Percentiles rank a stretch among this genome's conserved stretches.
phyloP scores from a whole-genome alignment of 1,140 invertebrate species.

The Chionoecetes opilio region DNA sequence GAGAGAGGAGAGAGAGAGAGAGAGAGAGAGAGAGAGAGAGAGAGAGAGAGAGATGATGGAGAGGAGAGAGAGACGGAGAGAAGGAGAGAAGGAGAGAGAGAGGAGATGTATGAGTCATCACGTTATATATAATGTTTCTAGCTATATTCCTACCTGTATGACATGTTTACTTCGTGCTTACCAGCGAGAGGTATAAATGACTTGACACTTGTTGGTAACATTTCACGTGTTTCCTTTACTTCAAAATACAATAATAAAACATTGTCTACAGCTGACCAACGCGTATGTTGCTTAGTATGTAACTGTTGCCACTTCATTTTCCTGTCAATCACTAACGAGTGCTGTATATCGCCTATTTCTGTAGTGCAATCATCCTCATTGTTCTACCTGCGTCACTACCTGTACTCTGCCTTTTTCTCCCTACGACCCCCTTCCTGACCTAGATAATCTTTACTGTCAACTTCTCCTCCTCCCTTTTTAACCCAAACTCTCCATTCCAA shows the following conservation, averaged over 20 bases:
- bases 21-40: slow-evolving; percentile 27
- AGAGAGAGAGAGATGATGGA: background rate
- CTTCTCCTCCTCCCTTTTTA: too few relatives aligned
- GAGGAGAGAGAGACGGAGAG: too few relatives aligned
- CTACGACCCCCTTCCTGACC: too few relatives aligned
- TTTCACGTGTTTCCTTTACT: background rate
- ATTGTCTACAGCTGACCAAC: background rate
- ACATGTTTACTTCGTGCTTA: slow-evolving; percentile 7
- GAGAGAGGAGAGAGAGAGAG: slow-evolving; percentile 25
- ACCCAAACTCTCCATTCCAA: too few relatives aligned
- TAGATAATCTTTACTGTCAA: too few relatives aligned
- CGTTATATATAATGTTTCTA: background rate
- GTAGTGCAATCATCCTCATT: too few relatives aligned
- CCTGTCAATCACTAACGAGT: too few relatives aligned
- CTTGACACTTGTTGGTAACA: background rate
- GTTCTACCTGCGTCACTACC: too few relatives aligned
- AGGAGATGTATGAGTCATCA: too few relatives aligned
- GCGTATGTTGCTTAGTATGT: background rate
- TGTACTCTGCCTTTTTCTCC: too few relatives aligned
- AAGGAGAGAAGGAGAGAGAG: too few relatives aligned
- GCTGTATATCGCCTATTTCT: too few relatives aligned
- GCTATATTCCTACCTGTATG: background rate
- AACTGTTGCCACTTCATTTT: background rate
- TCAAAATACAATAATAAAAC: background rate
- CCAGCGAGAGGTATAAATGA: background rate